Conservation (phyloP, 1,140 invertebrate genomes). For the Cryptotermes secundus region DNA sequence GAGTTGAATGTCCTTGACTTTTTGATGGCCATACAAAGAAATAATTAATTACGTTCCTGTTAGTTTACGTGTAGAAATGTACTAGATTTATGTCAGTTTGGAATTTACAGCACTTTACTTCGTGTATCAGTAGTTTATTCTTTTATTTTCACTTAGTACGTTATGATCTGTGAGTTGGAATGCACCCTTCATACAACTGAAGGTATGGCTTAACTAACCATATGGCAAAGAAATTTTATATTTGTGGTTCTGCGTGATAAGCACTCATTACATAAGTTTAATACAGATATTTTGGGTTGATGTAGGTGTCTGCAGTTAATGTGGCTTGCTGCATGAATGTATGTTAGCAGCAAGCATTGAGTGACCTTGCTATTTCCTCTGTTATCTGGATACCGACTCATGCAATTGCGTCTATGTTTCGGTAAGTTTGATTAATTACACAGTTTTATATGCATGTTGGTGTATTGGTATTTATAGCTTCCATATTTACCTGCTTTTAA, state of each 20-base stretch:
- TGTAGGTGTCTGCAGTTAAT: background rate
- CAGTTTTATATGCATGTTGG: background rate
- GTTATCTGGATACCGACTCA: background rate
- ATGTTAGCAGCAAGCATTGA: constrained; percentile 2
- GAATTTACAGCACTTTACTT: background rate
- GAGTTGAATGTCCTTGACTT: constrained; percentile 19
- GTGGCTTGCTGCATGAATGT: background rate
- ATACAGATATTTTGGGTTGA: background rate
- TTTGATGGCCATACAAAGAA: constrained; percentile 8
- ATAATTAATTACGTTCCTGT: background rate
- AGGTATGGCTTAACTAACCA: background rate
- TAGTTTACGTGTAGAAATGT: background rate
- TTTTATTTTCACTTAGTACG: background rate
- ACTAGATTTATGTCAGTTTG: background rate
- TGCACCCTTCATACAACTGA: background rate
- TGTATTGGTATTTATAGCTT: background rate
- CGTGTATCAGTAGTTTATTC: background rate
- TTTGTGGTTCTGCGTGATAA: background rate
- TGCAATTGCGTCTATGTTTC: constrained; percentile 16
- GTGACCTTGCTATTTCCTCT: background rate
- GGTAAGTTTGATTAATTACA: constrained; percentile 1
- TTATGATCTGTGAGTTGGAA: background rate
- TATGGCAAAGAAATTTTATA: background rate
- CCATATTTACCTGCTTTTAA: too few species aligned
- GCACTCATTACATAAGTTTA: background rate